Base-by-base conservation (phyloP, 2,113 vertebrate species). In the Leptobrachium leishanense region DNA sequence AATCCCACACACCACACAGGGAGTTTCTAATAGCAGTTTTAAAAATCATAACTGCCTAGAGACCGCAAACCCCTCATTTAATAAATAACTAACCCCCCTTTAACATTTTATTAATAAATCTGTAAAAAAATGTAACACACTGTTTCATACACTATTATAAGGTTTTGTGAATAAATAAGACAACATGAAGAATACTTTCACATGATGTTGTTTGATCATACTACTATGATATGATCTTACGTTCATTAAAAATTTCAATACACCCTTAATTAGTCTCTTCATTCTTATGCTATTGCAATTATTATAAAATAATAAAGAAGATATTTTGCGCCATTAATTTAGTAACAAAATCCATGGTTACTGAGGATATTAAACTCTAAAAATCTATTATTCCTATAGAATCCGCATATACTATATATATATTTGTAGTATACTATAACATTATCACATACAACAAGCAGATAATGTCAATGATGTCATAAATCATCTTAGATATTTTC, bases 391-490 rank as follows among this genome's bases (percentile, higher is more conserved):
- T 63, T 74, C 6, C 43, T 63, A 64, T 41, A 64, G 62, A n/a
- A 64, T 74, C 43, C 46, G 20, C 20, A 31, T 31, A 31, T 31
- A 31, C 20, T 31, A 31, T 31, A 43, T 11, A 20, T n/a, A 63
- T n/a, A 13, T 3, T 39, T 6, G 1, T 72, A 57, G 39, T 46
- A 72, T 31, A 50, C 11, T 6, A 11, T 15, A 10, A 55, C 64
- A 57, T 46, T 46, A 31, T 40, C n/a, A 63, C 72, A 46, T 10
- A 63, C 72, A 64, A 39, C 72, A 74, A 64, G 59, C 39, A 44
- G 15, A 74, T 64, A 74, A 74, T 43, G 72, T 31, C 20, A 31
- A 31, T 31, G 20, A 31, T 31, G 20, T 31, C 20, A 31, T 31
- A 31, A 31, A 31, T 31, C 20, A 31, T 31, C 20, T 31, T 31